Evolutionary conservation across 2,888 invertebrate species (phyloP).

Genomic region (Chorisops tibialis): DNA sequence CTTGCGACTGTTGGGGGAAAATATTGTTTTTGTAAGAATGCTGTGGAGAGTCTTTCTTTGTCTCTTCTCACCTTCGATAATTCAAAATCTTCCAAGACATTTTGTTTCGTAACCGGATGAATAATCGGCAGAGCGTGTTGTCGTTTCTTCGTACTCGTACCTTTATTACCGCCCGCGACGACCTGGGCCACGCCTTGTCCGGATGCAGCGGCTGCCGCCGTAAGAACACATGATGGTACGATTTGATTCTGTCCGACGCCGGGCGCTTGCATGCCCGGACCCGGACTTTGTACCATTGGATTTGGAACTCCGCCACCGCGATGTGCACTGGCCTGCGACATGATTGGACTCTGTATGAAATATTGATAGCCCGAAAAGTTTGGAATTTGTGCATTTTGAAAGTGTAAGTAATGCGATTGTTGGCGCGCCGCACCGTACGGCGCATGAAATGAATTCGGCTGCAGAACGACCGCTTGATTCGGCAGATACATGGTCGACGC

Average conservation of each 20-base stretch:
- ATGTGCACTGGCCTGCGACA: not conserved
- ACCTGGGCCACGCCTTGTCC: not conserved
- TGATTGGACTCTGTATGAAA: not conserved
- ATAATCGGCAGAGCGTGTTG: constrained; percentile 48
- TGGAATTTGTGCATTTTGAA: constrained; percentile 10
- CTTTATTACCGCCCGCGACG: not conserved
- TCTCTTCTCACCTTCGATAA: constrained; percentile 8
- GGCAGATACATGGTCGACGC: constrained; percentile 35
- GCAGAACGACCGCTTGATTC: constrained; percentile 40
- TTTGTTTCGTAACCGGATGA: constrained; percentile 46
- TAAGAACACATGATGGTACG: constrained; percentile 49
- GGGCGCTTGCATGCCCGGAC: constrained; percentile 45
- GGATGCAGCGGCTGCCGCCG: not conserved
- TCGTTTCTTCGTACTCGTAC: constrained; percentile 37
- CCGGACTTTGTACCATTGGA: constrained; percentile 50
- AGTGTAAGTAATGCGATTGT: constrained; percentile 37
- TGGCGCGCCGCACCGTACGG: constrained; percentile 39
- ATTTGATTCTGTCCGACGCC: constrained; percentile 52
- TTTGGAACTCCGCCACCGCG: constrained; percentile 16
- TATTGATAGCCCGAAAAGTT: constrained; percentile 6
- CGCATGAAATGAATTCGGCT: constrained; percentile 41
- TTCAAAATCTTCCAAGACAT: constrained; percentile 46
- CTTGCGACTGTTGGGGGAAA: constrained; percentile 30
- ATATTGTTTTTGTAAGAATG: not conserved
- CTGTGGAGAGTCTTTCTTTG: too few relatives aligned